Conservation (phyloP, 1,140 invertebrate species). For the Conus ventricosus region DNA sequence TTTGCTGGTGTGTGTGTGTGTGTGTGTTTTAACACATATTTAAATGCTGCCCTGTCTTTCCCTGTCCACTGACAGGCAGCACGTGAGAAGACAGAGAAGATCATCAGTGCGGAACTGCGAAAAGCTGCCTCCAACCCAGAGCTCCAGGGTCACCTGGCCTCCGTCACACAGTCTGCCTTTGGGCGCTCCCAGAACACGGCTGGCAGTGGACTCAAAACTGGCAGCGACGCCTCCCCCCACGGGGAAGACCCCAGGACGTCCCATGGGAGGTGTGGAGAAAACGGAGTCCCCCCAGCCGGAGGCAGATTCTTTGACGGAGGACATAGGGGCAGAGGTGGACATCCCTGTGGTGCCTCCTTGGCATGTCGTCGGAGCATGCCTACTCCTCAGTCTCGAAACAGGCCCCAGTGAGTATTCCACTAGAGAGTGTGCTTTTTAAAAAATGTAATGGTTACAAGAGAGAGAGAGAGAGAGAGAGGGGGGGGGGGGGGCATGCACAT, state of each 20-base stretch:
- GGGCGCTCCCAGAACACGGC: constrained; percentile 23
- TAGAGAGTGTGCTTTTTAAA: no score
- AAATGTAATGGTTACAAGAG: no score
- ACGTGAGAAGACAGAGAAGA: constrained; percentile 83
- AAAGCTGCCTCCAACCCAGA: constrained; percentile 81
- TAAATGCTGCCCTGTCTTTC: no score
- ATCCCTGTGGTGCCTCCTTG: constrained; percentile 51
- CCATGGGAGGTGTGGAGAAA: not conserved
- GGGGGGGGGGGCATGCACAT: no score
- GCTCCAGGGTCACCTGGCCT: constrained; percentile 79
- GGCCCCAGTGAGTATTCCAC: constrained; percentile 55
- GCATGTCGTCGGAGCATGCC: constrained; percentile 76
- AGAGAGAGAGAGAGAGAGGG: no score
- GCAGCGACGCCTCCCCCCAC: not conserved
- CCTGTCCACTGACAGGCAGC: constrained; percentile 76
- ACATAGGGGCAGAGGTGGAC: constrained; percentile 66
- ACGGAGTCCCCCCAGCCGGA: constrained; percentile 43
- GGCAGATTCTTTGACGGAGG: constrained; percentile 52
- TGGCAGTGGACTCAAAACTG: not conserved
- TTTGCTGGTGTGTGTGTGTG: no score
- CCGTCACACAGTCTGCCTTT: constrained; percentile 75
- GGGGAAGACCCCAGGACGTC: not conserved
- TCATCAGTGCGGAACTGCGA: constrained; percentile 81
- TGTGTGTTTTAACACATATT: no score
- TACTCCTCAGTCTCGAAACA: constrained; percentile 76